Percentiles rank a stretch among this genome's conserved stretches.
Conservation (phyloP, 2,113 vertebrate genomes). For the Nematolebias whitei region DNA sequence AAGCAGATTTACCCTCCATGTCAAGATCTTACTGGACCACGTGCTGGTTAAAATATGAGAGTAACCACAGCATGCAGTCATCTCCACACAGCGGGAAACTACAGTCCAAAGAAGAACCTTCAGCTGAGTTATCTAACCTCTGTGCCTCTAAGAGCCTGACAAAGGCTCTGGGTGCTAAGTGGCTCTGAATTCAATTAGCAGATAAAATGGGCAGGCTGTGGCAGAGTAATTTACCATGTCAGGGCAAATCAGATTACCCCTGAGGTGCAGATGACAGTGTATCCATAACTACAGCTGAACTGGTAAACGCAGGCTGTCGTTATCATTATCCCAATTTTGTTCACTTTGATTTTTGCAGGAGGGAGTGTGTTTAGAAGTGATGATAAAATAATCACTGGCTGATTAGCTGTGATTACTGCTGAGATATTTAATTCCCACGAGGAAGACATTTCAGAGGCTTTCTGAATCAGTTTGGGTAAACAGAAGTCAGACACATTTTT, state of each 20-base stretch:
- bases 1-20: constrained; percentile 1
- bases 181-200: constrained; percentile 65
- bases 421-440: constrained; percentile 53
- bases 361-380: constrained; percentile 17
- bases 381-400: constrained; percentile 41
- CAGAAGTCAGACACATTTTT: constrained; percentile 11
- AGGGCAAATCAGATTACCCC: constrained; percentile 67
- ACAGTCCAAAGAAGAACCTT: neutral
- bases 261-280: constrained; percentile 68
- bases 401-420: constrained; percentile 36
- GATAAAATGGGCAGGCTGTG: constrained; percentile 64
- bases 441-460: constrained; percentile 8
- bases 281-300: constrained; percentile 59
- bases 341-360: constrained; percentile 20
- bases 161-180: constrained; percentile 59
- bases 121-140: constrained; percentile 1
- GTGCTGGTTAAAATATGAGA: constrained; percentile 13
- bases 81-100: constrained; percentile 8
- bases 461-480: neutral
- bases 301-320: constrained; percentile 51
- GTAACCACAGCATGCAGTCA: neutral
- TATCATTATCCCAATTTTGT: constrained; percentile 34
- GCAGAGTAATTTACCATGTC: constrained; percentile 69
- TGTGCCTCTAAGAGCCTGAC: constrained; percentile 22
- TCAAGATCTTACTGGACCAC: constrained; percentile 21